Evolutionary conservation across 2,113 vertebrate species (phyloP), one percentile per base, ranked within the genome.

Genomic region (Orycteropus afer): DNA sequence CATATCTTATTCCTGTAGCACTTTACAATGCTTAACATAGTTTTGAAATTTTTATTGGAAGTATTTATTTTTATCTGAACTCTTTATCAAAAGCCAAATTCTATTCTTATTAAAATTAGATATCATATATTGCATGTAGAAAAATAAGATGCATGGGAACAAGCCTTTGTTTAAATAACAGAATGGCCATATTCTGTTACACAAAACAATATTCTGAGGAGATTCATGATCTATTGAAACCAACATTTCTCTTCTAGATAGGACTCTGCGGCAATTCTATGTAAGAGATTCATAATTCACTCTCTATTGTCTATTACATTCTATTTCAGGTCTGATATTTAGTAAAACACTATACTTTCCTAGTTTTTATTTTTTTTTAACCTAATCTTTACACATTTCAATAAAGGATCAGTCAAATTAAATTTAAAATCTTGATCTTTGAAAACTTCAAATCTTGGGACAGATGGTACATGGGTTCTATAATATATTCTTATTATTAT

Each of bases 381-480:
- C 10, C 51, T 55, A 79, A 94, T 79, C 81, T 82, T 93, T 49
- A 88, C 34, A 82, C 22, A 53, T 92, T 92, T 93, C 55, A 90
- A 69, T 76, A 92, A 89, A 71, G 42, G 3, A 49, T 80, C 67
- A 49, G 20, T 65, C 47, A 57, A 53, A 13, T 69, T 92, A 55
- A 65, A 90, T 90, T 90, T 93, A 78, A 95, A 93, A 78, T 77
- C 45, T 92, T 81, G 78, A 42, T 89, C 63, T 77, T 86, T 89
- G 34, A 23, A 81, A n/a, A 71, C 49, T 95, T 90, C 49, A 86
- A 63, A 76, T 94, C 59, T 61, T 90, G 79, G 67, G 55, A 55
- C 13, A 57, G 29, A 78, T 71, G 40, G 65, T 13, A 27, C 34
- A n/a, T 51, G 17, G 14, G 9, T 73, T 90, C 55, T 55, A 83